phyloP scores from a whole-genome alignment of 1,140 invertebrate species.

The Monochamus saltuarius region DNA sequence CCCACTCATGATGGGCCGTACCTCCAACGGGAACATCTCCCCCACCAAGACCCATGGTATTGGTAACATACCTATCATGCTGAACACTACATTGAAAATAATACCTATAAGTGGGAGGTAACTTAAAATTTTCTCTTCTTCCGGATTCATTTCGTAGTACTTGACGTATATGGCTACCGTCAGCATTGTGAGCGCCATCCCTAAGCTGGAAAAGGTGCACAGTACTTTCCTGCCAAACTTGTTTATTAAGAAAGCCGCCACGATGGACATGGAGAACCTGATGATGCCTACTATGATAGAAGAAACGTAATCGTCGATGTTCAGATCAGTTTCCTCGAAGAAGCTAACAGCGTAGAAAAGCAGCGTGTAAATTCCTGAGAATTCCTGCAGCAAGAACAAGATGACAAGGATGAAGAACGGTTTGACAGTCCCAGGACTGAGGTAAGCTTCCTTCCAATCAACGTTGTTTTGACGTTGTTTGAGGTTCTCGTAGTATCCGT shows the following conservation, averaged over 20 bases:
- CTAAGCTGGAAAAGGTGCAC: conserved; percentile 64
- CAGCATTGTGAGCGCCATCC: conserved; percentile 64
- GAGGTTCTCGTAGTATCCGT: conserved; percentile 53
- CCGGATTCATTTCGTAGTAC: conserved; percentile 47
- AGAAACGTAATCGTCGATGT: conserved; percentile 66
- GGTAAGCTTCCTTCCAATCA: conserved; percentile 50
- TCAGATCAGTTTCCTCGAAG: conserved; percentile 65
- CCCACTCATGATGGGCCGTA: conserved; percentile 68
- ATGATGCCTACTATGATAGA: conserved; percentile 75
- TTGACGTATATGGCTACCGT: conserved; percentile 58
- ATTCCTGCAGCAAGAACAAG: conserved; percentile 70
- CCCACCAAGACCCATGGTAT: conserved; percentile 76
- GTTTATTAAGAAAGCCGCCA: conserved; percentile 69
- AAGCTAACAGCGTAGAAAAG: conserved; percentile 75
- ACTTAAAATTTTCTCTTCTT: conserved; percentile 54
- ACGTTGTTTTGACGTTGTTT: conserved; percentile 8
- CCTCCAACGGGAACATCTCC: conserved; percentile 69
- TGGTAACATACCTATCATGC: conserved; percentile 72
- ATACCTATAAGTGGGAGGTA: conserved; percentile 64
- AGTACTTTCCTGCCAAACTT: conserved; percentile 67
- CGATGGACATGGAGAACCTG: conserved; percentile 65
- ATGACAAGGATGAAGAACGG: conserved; percentile 64
- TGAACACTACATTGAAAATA: conserved; percentile 67
- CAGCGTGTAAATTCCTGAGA: conserved; percentile 73
- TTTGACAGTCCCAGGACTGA: conserved; percentile 57